Conservation (phyloP, 2,888 invertebrate species). For the Orthonychiurus folsomi region DNA sequence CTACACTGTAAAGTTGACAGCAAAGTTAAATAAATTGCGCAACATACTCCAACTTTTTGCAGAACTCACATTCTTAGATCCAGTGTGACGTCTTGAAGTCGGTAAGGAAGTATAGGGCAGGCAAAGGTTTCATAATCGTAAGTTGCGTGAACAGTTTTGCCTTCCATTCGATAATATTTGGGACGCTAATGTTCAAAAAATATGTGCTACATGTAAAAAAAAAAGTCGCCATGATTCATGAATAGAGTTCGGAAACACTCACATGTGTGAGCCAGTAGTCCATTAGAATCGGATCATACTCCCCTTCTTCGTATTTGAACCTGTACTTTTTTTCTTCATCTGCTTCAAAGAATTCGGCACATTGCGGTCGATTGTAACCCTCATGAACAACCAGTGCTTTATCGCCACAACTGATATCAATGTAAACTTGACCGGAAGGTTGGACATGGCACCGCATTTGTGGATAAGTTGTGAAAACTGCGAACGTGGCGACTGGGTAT, state of each 20-base stretch:
- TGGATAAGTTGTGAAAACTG: constrained; percentile 14
- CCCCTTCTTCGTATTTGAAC: neutral
- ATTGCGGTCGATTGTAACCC: constrained; percentile 17
- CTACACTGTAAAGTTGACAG: neutral
- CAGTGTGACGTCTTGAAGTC: constrained; percentile 22
- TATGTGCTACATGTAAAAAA: constrained; percentile 10
- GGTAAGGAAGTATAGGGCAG: constrained; percentile 34
- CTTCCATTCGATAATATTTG: constrained; percentile 6
- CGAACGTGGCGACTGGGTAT: constrained; percentile 15
- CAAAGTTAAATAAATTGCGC: neutral
- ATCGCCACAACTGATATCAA: constrained; percentile 23
- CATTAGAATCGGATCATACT: constrained; percentile 22
- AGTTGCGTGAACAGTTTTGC: constrained; percentile 10
- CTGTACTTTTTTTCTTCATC: neutral
- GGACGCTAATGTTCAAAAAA: constrained; percentile 13
- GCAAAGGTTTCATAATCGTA: constrained; percentile 33
- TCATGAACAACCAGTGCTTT: constrained; percentile 28
- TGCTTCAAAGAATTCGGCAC: constrained; percentile 14
- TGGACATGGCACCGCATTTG: constrained; percentile 28
- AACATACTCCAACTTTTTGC: neutral
- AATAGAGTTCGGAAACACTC: neutral
- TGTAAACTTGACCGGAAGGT: constrained; percentile 19
- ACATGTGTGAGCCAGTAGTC: constrained; percentile 18
- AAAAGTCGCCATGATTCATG: neutral
- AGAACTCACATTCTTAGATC: constrained; percentile 25